phyloP scores from a whole-genome alignment of 1,140 invertebrate species.

The Zaprionus ghesquierei region DNA sequence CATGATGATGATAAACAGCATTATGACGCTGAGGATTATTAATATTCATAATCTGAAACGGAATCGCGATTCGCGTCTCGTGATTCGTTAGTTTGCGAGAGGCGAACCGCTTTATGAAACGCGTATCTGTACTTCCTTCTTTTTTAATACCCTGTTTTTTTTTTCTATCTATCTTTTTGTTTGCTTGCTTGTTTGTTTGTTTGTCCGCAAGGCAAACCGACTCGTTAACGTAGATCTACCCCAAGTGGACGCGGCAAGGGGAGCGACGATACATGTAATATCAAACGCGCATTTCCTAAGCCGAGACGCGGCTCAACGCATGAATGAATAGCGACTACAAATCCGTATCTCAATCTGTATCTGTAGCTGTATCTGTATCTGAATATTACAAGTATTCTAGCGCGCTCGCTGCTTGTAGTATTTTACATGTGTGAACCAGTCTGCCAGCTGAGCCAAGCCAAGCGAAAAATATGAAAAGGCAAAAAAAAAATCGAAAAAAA shows the following conservation, averaged over 20 bases:
- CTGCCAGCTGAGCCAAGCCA: constrained; percentile 20
- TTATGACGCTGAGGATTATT: background rate
- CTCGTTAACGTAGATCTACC: constrained; percentile 30
- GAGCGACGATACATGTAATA: background rate
- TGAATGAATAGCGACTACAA: constrained; percentile 38
- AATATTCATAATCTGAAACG: constrained; percentile 27
- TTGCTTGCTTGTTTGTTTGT: background rate
- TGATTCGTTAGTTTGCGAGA: constrained; percentile 31
- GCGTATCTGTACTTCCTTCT: constrained; percentile 27
- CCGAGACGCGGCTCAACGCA: constrained; percentile 14
- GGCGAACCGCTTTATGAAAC: constrained; percentile 16
- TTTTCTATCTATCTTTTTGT: constrained; percentile 43
- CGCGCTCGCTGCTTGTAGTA: background rate
- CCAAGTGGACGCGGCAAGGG: background rate
- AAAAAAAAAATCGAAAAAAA: background rate
- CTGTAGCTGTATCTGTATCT: background rate
- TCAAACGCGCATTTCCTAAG: constrained; percentile 5
- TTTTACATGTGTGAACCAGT: constrained; percentile 30
- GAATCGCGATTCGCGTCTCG: constrained; percentile 23
- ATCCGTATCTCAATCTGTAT: background rate
- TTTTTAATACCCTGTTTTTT: constrained; percentile 2
- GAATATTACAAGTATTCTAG: constrained; percentile 15
- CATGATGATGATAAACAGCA: background rate
- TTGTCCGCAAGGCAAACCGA: constrained; percentile 57
- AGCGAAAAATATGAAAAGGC: background rate